Conservation (phyloP, 2,113 vertebrate genomes). For the Otolemur garnettii region DNA sequence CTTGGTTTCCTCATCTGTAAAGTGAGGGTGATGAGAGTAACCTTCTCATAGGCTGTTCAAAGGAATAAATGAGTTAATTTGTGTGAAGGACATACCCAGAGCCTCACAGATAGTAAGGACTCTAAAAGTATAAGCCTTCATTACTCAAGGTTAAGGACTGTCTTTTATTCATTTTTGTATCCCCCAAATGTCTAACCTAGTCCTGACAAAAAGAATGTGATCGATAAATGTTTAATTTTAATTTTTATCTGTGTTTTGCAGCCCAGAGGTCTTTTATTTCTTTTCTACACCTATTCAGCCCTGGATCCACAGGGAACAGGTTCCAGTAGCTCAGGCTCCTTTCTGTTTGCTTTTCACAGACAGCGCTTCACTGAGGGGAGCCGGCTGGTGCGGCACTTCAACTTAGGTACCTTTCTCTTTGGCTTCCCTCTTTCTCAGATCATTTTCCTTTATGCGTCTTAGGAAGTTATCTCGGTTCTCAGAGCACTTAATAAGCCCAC, state of each 20-base stretch:
- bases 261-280: neutral
- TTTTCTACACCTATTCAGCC: neutral
- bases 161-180: neutral
- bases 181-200: neutral
- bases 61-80: neutral
- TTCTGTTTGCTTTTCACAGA: neutral
- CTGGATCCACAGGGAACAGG: accelerated
- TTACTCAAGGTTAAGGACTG: neutral
- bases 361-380: neutral
- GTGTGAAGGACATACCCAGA: neutral
- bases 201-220: neutral
- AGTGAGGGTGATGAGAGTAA: neutral
- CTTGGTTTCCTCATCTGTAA: neutral
- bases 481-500: neutral
- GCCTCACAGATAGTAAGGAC: neutral
- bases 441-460: neutral
- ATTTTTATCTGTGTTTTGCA: neutral
- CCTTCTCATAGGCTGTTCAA: neutral
- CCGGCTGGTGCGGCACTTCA: neutral
- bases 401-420: neutral
- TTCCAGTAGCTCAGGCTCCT: neutral
- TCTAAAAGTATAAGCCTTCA: neutral
- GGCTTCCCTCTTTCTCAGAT: neutral
- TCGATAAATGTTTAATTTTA: neutral
- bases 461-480: neutral